Evolutionary conservation across 2,888 invertebrate genomes (phyloP), one percentile per base, ranked within the genome.

Genomic region (Ferrisia virgata): DNA sequence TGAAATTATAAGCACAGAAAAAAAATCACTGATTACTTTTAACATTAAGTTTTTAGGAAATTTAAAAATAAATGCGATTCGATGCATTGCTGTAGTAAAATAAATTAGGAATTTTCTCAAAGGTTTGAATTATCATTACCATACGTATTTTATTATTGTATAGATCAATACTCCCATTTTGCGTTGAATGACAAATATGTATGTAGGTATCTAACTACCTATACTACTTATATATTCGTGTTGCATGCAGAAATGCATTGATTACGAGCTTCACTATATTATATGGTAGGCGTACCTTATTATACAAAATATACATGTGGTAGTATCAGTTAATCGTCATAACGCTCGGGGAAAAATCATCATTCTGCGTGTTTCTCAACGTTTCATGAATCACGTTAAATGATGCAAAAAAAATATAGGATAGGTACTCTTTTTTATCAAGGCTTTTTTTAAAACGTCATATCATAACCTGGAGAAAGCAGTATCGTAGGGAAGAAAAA

Each of bases 341-440:
- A 64, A 28, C 15, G 64, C 64, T 64, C 13, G 13, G 64, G 28
- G 64, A 28, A 64, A 53, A 53, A 64, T 28, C 13, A 28, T 64
- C 64, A 64, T 64, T 64, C 64, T 64, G 28, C 28, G n/a, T n/a
- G n/a, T n/a, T 64, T 64, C 64, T 64, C 64, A 64, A 28, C 64
- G 64, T 64, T 64, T 64, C 64, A 13, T 64, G 64, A 64, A 64
- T 64, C 64, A 64, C 31, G 64, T 13, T 64, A 64, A 64, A 64
- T 64, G 28, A 64, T 64, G 64, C 28, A 28, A 64, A 64, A 64
- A 64, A 64, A 22, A 15, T 15, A 28, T 15, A 64, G n/a, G n/a
- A n/a, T n/a, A n/a, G n/a, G n/a, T n/a, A 64, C 15, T 53, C 22
- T 64, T 64, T 64, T 58, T 25, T 1, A 28, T 28, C 64, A 64